Evolutionary conservation across 2,888 invertebrate species (phyloP), one percentile per base, ranked within the genome.

Genomic region (Melanchra persicariae): DNA sequence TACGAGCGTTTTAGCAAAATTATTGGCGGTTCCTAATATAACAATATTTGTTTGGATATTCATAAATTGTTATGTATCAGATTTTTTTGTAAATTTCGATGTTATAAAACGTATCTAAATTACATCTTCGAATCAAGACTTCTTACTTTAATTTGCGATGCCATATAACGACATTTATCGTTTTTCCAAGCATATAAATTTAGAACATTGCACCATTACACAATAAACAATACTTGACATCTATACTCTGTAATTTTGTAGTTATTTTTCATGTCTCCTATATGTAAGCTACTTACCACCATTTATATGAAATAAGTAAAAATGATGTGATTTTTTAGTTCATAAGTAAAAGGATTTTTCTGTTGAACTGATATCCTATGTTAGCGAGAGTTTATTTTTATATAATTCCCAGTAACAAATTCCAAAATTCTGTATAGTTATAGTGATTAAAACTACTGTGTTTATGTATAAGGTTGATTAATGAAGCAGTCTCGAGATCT

Each of bases 261-360:
- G 30, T 58, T 49, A 51, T 40, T 54, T 55, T 58, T 63, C 58
- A 45, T 45, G 17, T 74, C 72, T 51, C 65, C 61, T 70, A 61
- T 55, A 71, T 22, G 10, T 73, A 77, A 70, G 40, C 52, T 64
- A 45, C 58, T 74, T 71, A 74, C 77, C 75, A 81, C 82, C 78
- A 80, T 74, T 76, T 76, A 55, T 70, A 82, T 73, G 55, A 74
- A 77, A 85, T 89, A 90, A 89, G 89, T 78, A 75, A 87, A 88
- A 88, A 85, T 87, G 77, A 89, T 90, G 86, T 91, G 87, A 89
- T 89, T 86, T 84, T 78, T 87, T 88, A 89, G 87, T 82, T 83
- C 49, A 62, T 90, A 91, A 90, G 89, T 80, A 68, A 85, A 83
- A 70, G 77, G 79, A 77, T 82, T 82, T 61, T 81, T 70, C 55